phyloP scores from a whole-genome alignment of 2,797 vertebrate species.

The Tauraco hartlaubi region DNA sequence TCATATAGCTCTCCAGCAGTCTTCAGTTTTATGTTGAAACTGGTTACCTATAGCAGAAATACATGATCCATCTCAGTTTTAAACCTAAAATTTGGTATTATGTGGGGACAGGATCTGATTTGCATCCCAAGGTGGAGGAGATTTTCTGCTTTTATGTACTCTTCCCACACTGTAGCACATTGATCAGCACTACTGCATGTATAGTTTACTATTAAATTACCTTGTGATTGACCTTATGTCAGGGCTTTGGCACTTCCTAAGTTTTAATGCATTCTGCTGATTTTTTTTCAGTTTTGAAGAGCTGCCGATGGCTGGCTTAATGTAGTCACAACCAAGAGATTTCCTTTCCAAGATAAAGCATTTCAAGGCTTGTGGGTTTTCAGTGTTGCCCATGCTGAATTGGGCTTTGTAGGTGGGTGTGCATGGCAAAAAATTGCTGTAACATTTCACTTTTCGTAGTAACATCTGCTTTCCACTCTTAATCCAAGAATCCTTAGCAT shows the following conservation, averaged over 20 bases:
- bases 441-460: neutral
- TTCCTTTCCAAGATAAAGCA: neutral
- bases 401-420: neutral
- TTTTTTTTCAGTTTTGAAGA: neutral
- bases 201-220: neutral
- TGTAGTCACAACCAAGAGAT: neutral
- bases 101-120: neutral
- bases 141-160: neutral
- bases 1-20: neutral
- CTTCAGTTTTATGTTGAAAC: neutral
- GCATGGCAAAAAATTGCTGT: neutral
- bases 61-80: neutral
- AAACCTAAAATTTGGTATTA: neutral
- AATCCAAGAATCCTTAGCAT: neutral
- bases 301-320: neutral
- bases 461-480: neutral
- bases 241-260: neutral
- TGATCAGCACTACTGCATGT: neutral
- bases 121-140: neutral
- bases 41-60: neutral
- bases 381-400: neutral
- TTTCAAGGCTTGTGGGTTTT: neutral
- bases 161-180: neutral
- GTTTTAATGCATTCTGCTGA: neutral
- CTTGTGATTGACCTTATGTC: neutral